Conservation (phyloP, 2,797 vertebrate genomes). For the Neomorphus geoffroyi region DNA sequence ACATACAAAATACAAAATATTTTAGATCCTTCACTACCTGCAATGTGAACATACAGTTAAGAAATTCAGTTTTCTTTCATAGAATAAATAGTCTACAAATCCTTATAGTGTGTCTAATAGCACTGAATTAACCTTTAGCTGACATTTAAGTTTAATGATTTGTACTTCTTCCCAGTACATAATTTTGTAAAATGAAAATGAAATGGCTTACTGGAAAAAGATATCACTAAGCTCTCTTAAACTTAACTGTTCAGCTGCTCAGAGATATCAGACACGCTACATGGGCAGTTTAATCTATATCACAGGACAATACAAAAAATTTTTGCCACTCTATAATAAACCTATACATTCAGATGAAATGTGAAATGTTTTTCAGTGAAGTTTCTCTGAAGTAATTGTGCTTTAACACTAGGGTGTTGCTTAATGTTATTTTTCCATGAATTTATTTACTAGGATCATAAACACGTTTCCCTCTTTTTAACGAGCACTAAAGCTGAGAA, state of each 20-base stretch:
- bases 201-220: slow-evolving; percentile 30
- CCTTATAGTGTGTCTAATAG: too few relatives aligned
- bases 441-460: neutral
- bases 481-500: neutral
- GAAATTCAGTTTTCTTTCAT: slow-evolving; percentile 34
- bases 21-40: neutral
- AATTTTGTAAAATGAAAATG: slow-evolving; percentile 66
- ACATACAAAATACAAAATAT: neutral
- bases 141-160: slow-evolving; percentile 64
- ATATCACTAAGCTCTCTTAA: slow-evolving; percentile 18
- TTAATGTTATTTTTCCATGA: neutral
- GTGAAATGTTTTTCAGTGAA: neutral
- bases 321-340: neutral
- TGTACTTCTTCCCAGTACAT: slow-evolving; percentile 48
- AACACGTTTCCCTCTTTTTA: neutral
- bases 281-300: slow-evolving; percentile 3
- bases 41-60: neutral
- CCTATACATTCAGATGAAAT: neutral
- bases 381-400: neutral
- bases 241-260: neutral
- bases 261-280: neutral
- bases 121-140: slow-evolving; percentile 70
- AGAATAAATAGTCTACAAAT: slow-evolving; percentile 39
- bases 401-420: neutral
- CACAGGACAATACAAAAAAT: neutral